These are phyloP conservation scores for Mesodorylaimus sp. DNA, from an alignment of 2,888 invertebrate genomes.

Conservation along the genomic window DNA sequence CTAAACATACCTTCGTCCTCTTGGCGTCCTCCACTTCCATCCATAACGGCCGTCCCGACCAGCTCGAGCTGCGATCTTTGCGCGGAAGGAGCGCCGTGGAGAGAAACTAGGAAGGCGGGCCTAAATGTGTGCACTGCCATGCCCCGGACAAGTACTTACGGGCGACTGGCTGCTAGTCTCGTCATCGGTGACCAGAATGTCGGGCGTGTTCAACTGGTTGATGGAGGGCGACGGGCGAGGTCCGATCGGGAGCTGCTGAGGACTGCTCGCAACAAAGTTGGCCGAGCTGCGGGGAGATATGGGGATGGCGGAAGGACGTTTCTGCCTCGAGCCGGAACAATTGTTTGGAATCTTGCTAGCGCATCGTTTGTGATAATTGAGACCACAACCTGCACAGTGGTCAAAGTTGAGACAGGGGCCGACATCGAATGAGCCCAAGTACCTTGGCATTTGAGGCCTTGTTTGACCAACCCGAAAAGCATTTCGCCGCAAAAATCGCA, in stretches of 20 bases:
- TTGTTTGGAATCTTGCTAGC: conserved; percentile 88
- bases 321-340: conserved; percentile 47
- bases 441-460: conserved; percentile 98
- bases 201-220: conserved; percentile 14
- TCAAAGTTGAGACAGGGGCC: not conserved
- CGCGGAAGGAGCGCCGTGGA: conserved; percentile 21
- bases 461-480: conserved; percentile 90
- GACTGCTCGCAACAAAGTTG: not conserved
- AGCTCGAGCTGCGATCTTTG: conserved; percentile 29
- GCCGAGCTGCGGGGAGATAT: conserved; percentile 25
- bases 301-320: conserved; percentile 34
- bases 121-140: not conserved
- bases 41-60: conserved; percentile 47
- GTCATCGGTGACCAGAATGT: conserved; percentile 25
- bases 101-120: not conserved
- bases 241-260: too few relatives aligned
- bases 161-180: too few relatives aligned
- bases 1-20: conserved; percentile 33
- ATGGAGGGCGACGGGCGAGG: not conserved
- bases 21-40: conserved; percentile 50
- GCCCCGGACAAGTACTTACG: too few relatives aligned
- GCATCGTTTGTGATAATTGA: conserved; percentile 92
- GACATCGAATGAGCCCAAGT: conserved; percentile 14
- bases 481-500: conserved; percentile 99
- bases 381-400: conserved; percentile 59